Percentiles rank a stretch among this genome's conserved stretches.
phyloP scores from a whole-genome alignment of 2,113 vertebrate species.

The Rhombomys opimus region DNA sequence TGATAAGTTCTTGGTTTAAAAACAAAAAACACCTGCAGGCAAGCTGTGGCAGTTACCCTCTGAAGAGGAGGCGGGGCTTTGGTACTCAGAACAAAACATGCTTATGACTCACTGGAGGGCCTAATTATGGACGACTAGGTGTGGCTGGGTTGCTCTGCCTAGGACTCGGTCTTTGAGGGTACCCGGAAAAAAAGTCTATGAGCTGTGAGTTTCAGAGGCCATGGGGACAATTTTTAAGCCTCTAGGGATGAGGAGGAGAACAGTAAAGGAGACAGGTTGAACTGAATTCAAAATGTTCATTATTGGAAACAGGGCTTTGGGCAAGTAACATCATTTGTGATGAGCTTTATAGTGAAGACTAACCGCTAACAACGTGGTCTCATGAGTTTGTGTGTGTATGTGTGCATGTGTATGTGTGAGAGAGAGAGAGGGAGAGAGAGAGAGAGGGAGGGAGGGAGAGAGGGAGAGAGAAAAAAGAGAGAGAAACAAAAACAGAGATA shows the following conservation, averaged over 20 bases:
- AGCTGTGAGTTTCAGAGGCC: not conserved
- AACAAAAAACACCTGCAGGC: slow-evolving; percentile 64
- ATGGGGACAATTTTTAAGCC: not conserved
- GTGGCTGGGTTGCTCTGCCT: not conserved
- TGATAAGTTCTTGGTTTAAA: slow-evolving; percentile 58
- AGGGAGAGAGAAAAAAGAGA: not conserved
- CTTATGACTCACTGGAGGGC: not conserved
- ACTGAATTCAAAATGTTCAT: not conserved
- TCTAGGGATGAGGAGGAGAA: not conserved
- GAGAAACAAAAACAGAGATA: not conserved
- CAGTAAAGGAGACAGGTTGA: slow-evolving; percentile 26
- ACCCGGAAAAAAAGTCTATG: not conserved
- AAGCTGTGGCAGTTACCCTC: slow-evolving; percentile 30
- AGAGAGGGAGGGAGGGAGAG: not conserved
- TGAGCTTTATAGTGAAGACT: slow-evolving; percentile 3
- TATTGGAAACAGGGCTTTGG: not conserved
- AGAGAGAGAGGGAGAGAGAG: no score
- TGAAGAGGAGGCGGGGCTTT: slow-evolving; percentile 35
- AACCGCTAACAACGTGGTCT: not conserved
- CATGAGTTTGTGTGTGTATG: not conserved
- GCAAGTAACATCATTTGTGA: not conserved
- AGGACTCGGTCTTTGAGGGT: not conserved
- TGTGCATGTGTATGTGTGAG: not conserved
- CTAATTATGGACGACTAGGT: not conserved
- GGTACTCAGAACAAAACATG: slow-evolving; percentile 20